These are phyloP conservation scores for Datnioides undecimradiatus DNA, from an alignment of 2,113 vertebrate genomes.

Conservation along the genomic window DNA sequence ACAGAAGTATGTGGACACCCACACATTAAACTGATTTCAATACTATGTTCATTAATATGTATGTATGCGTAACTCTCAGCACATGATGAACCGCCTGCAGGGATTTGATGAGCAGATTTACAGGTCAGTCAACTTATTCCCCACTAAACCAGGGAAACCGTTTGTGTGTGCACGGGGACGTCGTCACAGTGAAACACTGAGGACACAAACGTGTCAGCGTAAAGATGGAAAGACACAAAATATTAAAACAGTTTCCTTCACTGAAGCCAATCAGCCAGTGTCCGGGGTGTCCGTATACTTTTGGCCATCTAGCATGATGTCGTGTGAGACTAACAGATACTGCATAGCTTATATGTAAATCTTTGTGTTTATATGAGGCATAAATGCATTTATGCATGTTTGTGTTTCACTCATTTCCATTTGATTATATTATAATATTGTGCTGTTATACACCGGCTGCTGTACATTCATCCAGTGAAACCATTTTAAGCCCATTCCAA, in stretches of 20 bases:
- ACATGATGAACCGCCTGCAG: too few species aligned
- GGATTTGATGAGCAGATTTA: too few species aligned
- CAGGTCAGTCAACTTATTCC: too few species aligned
- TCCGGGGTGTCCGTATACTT: neutral
- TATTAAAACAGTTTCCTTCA: neutral
- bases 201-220: neutral
- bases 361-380: neutral
- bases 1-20: neutral
- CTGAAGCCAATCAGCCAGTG: neutral
- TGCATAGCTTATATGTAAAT: constrained; percentile 7
- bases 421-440: neutral
- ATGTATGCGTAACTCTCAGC: too few species aligned
- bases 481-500: neutral
- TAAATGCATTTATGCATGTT: constrained; percentile 21
- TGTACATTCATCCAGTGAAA: too few species aligned
- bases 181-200: too few species aligned
- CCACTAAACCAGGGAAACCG: too few species aligned
- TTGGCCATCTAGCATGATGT: neutral
- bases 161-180: too few species aligned
- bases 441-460: too few species aligned
- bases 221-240: neutral
- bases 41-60: neutral
- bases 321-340: neutral
- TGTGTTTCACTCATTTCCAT: neutral
- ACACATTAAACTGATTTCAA: neutral